phyloP scores from a whole-genome alignment of 2,113 vertebrate species.

The Chaetura pelagica region DNA sequence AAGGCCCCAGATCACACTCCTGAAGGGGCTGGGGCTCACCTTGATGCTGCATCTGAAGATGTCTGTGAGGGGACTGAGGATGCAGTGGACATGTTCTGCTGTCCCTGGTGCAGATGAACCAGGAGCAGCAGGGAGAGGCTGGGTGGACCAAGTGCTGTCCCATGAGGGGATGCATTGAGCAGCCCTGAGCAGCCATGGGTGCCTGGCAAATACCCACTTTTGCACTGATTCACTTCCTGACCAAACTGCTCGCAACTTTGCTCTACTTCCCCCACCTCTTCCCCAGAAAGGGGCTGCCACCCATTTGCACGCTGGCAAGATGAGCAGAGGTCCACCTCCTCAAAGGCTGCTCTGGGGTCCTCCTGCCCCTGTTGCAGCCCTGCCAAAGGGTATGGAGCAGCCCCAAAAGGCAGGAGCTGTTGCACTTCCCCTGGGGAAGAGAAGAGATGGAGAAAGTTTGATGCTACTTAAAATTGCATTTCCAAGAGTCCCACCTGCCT shows the following conservation, averaged over 20 bases:
- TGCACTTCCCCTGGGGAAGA: not conserved
- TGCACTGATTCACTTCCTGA: accelerated
- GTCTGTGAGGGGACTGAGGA: not conserved
- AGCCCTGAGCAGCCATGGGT: accelerated
- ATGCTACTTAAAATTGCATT: not conserved
- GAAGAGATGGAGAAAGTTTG: not conserved
- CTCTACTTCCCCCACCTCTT: not conserved
- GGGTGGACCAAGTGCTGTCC: accelerated
- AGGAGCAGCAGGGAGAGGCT: not conserved
- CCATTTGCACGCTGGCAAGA: not conserved
- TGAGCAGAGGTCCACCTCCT: not conserved
- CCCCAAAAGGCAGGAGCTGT: not conserved
- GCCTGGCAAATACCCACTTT: not conserved
- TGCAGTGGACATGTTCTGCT: accelerated
- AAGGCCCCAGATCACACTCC: not conserved
- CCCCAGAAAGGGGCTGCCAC: not conserved
- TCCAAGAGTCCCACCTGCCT: not conserved
- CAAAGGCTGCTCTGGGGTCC: not conserved
- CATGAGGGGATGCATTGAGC: accelerated
- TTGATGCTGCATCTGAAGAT: not conserved
- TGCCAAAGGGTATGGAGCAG: accelerated
- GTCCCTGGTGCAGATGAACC: not conserved
- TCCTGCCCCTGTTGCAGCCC: not conserved
- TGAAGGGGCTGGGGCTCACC: not conserved
- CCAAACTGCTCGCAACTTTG: not conserved